These are phyloP conservation scores for Psilopogon haemacephalus DNA, from an alignment of 2,113 vertebrate genomes.

Conservation along the genomic window DNA sequence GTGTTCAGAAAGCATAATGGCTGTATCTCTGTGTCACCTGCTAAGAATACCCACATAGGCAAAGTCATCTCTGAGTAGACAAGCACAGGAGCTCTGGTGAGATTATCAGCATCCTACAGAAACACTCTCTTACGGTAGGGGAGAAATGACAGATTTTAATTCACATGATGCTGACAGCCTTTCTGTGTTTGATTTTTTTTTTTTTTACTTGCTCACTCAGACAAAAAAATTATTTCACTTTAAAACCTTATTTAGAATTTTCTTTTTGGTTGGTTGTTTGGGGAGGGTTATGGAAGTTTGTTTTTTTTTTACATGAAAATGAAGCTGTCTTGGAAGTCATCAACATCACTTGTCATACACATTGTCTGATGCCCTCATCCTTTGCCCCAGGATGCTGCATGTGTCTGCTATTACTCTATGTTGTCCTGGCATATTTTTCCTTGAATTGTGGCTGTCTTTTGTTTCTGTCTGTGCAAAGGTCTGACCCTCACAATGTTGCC, in stretches of 20 bases:
- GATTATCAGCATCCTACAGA: background rate
- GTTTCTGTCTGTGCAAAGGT: conserved; percentile 53
- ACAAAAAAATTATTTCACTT: too few relatives aligned
- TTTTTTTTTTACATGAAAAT: background rate
- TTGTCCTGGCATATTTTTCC: background rate
- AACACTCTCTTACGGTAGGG: background rate
- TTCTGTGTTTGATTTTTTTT: background rate
- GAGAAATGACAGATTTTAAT: background rate
- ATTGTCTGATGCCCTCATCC: background rate
- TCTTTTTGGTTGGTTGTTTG: too few relatives aligned
- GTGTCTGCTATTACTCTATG: background rate
- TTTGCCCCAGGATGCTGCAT: background rate
- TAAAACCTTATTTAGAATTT: too few relatives aligned
- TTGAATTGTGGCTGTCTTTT: background rate
- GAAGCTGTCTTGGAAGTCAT: background rate
- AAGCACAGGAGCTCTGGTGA: background rate
- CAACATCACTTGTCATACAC: background rate
- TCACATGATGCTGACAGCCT: background rate
- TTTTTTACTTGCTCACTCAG: too few relatives aligned
- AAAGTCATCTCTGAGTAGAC: background rate
- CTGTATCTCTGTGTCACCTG: background rate
- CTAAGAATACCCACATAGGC: background rate
- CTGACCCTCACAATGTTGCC: conserved; percentile 28
- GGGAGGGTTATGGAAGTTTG: too few relatives aligned
- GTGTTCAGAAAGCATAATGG: background rate